Conservation (phyloP, 2,797 vertebrate species). For the Sebastes iracundus region DNA sequence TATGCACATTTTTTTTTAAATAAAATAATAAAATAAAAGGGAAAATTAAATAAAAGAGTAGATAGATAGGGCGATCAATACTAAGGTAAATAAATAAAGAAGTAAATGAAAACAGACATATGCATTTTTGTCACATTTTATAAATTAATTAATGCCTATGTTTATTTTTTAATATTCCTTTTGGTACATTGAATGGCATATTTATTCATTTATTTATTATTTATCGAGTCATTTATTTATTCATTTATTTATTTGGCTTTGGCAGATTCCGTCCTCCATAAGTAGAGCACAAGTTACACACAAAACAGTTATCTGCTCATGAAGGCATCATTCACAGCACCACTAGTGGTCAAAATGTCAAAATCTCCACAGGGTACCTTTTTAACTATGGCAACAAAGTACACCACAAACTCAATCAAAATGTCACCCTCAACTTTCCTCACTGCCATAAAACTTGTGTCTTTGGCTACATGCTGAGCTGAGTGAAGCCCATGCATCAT, state of each 20-base stretch:
- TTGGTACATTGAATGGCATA: no score
- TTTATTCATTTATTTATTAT: neutral
- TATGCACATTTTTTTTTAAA: no score
- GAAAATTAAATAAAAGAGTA: neutral
- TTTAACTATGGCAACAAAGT: conserved; percentile 5
- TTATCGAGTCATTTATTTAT: neutral
- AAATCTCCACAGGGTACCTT: neutral
- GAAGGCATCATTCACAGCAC: neutral
- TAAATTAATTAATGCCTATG: no score
- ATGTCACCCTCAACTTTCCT: neutral
- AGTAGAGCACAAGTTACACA: neutral
- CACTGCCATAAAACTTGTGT: neutral
- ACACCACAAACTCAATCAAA: conserved; percentile 17
- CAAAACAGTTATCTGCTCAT: neutral
- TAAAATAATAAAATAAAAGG: neutral
- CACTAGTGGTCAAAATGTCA: neutral
- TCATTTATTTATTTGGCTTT: neutral
- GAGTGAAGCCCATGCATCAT: conserved; percentile 3
- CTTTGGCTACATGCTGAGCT: neutral
- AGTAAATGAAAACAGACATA: neutral
- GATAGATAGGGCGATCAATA: neutral
- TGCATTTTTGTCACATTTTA: no score
- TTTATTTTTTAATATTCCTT: no score
- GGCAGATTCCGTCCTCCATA: neutral
- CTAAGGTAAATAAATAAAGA: neutral